Conservation (phyloP, 2,888 invertebrate genomes). For the Morinoia aosen region DNA sequence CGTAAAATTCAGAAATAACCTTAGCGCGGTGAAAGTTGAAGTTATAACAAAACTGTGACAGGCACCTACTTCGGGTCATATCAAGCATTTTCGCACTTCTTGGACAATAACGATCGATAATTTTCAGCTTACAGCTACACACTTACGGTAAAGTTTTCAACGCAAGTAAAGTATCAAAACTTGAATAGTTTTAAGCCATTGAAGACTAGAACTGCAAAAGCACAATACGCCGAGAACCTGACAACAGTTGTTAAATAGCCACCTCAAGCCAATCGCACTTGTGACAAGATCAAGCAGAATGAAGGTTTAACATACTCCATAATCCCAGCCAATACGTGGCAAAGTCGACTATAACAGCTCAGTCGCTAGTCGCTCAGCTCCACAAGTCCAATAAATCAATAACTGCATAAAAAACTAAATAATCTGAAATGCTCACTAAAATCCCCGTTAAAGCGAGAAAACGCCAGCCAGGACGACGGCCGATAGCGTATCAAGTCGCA, state of each 20-base stretch:
- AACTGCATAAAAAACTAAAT: background rate
- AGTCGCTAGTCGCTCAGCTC: background rate
- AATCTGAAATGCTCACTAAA: background rate
- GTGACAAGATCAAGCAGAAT: background rate
- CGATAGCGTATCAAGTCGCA: background rate
- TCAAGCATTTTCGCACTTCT: background rate
- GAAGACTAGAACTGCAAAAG: background rate
- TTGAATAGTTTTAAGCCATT: background rate
- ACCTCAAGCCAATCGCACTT: background rate
- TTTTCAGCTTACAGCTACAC: background rate
- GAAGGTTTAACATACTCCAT: background rate
- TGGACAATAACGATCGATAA: background rate
- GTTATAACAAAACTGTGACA: background rate
- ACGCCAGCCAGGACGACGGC: background rate
- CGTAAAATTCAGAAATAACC: background rate
- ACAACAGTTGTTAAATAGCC: background rate
- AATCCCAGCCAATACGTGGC: background rate
- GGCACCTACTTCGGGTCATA: background rate
- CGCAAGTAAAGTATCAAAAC: background rate
- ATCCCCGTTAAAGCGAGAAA: background rate
- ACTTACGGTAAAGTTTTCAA: background rate
- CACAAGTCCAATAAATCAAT: background rate
- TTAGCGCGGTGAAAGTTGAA: background rate
- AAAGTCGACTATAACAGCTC: background rate
- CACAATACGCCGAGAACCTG: background rate